Conservation (phyloP, 1,140 invertebrate species). For the Drosophila auraria region DNA sequence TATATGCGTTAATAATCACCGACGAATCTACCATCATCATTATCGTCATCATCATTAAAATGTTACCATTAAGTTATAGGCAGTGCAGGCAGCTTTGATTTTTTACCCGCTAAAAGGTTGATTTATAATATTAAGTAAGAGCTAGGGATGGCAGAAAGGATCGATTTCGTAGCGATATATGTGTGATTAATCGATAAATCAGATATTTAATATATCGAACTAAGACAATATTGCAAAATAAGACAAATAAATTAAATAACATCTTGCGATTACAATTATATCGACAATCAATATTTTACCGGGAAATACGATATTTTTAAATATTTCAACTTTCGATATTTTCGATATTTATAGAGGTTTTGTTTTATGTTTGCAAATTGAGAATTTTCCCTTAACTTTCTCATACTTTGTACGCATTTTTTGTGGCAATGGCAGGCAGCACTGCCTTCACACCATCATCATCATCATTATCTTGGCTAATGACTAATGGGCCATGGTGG, state of each 20-base stretch:
- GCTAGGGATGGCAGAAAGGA: no score
- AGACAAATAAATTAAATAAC: no score
- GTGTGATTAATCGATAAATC: no score
- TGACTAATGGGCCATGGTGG: conserved; percentile 59
- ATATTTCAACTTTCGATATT: no score
- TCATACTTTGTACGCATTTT: not conserved
- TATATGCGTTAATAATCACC: conserved; percentile 36
- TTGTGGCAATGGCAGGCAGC: conserved; percentile 18
- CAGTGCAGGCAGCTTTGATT: not conserved
- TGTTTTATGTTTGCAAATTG: not conserved
- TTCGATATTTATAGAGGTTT: no score
- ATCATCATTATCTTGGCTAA: conserved; percentile 48
- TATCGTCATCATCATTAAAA: conserved; percentile 38
- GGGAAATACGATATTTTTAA: no score
- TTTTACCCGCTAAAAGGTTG: not conserved
- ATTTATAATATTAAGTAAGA: not conserved
- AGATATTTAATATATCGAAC: no score
- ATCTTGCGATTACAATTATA: no score
- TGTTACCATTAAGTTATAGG: conserved; percentile 1
- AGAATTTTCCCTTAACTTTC: not conserved
- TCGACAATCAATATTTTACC: no score
- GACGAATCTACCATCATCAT: conserved; percentile 22
- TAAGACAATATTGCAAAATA: no score
- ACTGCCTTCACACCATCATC: conserved; percentile 40
- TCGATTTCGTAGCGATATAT: no score